Evolutionary conservation across 2,888 invertebrate species (phyloP), one percentile per base, ranked within the genome.

Genomic region (Salticus scenicus): DNA sequence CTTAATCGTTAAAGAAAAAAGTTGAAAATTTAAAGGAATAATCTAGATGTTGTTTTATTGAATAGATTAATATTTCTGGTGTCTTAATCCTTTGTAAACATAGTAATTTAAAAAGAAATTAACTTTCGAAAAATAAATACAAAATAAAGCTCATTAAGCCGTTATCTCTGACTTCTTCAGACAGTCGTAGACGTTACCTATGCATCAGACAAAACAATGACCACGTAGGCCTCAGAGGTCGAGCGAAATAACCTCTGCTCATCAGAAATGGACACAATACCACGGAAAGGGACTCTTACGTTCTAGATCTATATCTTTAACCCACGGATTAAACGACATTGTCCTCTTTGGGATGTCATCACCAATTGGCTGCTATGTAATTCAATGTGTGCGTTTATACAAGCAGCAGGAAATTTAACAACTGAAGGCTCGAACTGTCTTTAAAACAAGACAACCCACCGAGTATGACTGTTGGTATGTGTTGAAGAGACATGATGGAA

Each of bases 261-360:
- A 57, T 57, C 57, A 57, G 57, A 57, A 57, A 57, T 24, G 57
- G 57, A 57, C 57, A 57, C 57, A 57, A 57, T 57, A 57, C 57
- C 20, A 12, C 57, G 57, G 57, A 57, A 57, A 57, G 24, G 57
- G 17, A 57, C 4, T 24, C 57, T 24, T 24, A n/a, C 57, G 57
- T 20, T 57, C 57, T 17, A 57, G 57, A 57, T 57, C 57, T 57
- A 24, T 57, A 57, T 57, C 57, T 57, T 57, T 20, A 57, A 57
- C 20, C 57, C 24, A 24, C 24, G 57, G 57, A 57, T 57, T 57
- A 57, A 57, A 57, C 57, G 57, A 57, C 57, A 57, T 57, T 57
- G 57, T 57, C 57, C 57, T 57, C 57, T 12, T 24, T 24, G 2
- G 24, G 20, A 24, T 57, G 57, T 57, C 57, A 24, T 57, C 57